Evolutionary conservation across 2,888 invertebrate genomes (phyloP).

Genomic region (Cerceris ruficornis): DNA sequence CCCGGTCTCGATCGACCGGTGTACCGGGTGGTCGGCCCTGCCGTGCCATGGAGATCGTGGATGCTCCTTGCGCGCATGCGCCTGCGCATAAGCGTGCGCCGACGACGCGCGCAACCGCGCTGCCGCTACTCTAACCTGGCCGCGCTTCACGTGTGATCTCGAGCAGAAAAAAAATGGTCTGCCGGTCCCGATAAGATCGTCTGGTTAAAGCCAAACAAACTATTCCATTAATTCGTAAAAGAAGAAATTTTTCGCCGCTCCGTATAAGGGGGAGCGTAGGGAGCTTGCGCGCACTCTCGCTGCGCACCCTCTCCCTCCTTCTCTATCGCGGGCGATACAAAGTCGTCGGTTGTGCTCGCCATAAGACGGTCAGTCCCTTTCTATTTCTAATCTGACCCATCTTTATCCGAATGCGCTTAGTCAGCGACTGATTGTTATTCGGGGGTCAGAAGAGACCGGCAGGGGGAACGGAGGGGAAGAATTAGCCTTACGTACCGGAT

Average conservation of each 20-base stretch:
- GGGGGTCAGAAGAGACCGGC: slow-evolving; percentile 20
- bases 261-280: slow-evolving; percentile 22
- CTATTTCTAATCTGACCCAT: slow-evolving; percentile 20
- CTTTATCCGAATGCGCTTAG: slow-evolving; percentile 49
- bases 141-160: slow-evolving; percentile 66
- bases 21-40: slow-evolving; percentile 46
- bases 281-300: slow-evolving; percentile 28
- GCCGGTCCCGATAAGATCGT: slow-evolving; percentile 66
- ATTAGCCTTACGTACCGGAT: slow-evolving; percentile 49
- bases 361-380: neutral
- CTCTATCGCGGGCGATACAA: no score
- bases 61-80: slow-evolving; percentile 22
- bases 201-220: slow-evolving; percentile 68
- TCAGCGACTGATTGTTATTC: slow-evolving; percentile 62
- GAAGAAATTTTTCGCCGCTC: slow-evolving; percentile 61
- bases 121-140: slow-evolving; percentile 19
- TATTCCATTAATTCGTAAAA: slow-evolving; percentile 68
- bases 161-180: slow-evolving; percentile 70
- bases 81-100: slow-evolving; percentile 23
- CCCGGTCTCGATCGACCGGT: slow-evolving; percentile 66
- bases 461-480: slow-evolving; percentile 9
- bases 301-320: slow-evolving; percentile 3
- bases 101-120: slow-evolving; percentile 20
- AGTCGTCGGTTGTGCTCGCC: no score
- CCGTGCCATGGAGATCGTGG: neutral